Evolutionary conservation across 2,888 invertebrate genomes (phyloP).

Genomic region (Aleiodes alternator): DNA sequence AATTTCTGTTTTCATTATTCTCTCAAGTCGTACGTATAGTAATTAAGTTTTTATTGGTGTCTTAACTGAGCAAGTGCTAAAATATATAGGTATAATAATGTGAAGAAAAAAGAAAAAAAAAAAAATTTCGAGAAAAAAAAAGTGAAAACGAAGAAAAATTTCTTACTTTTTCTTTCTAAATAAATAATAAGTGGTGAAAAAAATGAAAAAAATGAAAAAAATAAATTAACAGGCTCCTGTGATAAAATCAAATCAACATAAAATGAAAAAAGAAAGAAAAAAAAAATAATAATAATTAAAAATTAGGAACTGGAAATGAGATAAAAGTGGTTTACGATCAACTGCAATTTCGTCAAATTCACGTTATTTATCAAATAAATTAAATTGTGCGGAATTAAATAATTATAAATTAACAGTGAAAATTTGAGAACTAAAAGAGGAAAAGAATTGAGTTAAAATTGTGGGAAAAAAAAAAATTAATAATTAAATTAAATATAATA

Average conservation of each 20-base stretch:
- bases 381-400: conserved; percentile 23
- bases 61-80: conserved; percentile 17
- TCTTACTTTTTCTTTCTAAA: background rate
- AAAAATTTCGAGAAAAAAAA: conserved; percentile 19
- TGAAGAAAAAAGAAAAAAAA: background rate
- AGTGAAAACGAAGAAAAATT: background rate
- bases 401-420: conserved; percentile 9
- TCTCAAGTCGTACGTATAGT: conserved; percentile 55
- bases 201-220: conserved; percentile 33
- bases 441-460: background rate
- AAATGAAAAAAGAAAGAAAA: conserved; percentile 36
- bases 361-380: conserved; percentile 1
- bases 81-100: background rate
- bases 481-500: conserved; percentile 45
- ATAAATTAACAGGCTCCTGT: conserved; percentile 68
- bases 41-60: conserved; percentile 54
- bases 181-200: background rate
- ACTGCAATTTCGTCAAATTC: no score
- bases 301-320: conserved; percentile 3
- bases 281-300: conserved; percentile 14
- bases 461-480: conserved; percentile 11
- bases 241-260: conserved; percentile 69
- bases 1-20: conserved; percentile 52
- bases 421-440: conserved; percentile 23
- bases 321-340: background rate